A percentile compares a stretch with the other conserved stretches of the same genome.
phyloP scores from a whole-genome alignment of 2,888 invertebrate species.

The Diarsia rubi region DNA sequence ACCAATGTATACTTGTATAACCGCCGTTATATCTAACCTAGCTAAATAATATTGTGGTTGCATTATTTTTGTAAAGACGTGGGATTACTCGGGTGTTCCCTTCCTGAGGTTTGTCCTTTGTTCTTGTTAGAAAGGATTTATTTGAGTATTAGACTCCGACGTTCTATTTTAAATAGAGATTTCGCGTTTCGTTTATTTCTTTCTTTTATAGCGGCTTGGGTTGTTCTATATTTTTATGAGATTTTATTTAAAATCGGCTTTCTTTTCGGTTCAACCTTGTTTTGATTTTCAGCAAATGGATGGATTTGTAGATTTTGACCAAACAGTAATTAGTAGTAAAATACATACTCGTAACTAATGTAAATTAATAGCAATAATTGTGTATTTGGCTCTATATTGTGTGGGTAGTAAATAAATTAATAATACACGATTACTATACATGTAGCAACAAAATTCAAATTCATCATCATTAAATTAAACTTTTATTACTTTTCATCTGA shows the following conservation, averaged over 20 bases:
- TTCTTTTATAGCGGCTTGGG: conserved; percentile 38
- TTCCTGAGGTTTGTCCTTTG: conserved; percentile 78
- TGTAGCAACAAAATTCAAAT: neutral
- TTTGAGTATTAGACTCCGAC: conserved; percentile 73
- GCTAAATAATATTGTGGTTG: conserved; percentile 73
- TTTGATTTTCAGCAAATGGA: neutral
- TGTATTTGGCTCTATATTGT: neutral
- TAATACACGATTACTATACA: neutral
- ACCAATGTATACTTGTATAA: conserved; percentile 59
- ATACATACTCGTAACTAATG: neutral
- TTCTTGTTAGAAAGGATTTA: conserved; percentile 80
- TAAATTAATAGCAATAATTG: neutral
- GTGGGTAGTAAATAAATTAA: neutral
- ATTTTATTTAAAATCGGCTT: conserved; percentile 3
- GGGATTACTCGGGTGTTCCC: conserved; percentile 76
- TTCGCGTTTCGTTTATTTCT: conserved; percentile 51
- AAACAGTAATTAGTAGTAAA: neutral
- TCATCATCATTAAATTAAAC: neutral
- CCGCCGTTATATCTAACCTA: conserved; percentile 66
- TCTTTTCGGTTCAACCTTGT: neutral
- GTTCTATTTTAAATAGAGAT: conserved; percentile 72
- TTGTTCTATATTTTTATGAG: conserved; percentile 15
- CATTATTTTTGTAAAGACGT: conserved; percentile 78
- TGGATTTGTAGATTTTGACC: neutral
- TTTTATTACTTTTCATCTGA: neutral